Base-by-base conservation (phyloP, 2,113 vertebrate genomes). In the Neogobius melanostomus region DNA sequence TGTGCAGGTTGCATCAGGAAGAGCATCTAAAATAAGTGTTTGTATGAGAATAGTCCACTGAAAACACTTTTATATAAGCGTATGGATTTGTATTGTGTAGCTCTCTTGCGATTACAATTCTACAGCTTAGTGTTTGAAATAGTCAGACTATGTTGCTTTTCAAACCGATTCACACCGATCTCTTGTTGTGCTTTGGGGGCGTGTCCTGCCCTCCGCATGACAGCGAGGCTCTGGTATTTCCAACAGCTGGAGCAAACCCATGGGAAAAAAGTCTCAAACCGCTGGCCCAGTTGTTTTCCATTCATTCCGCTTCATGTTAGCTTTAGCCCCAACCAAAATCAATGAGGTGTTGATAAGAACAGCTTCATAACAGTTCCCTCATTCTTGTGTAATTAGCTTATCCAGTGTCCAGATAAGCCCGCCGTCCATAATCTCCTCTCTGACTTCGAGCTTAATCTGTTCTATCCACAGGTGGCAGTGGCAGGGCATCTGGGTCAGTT, bases 381-480 rank as follows among this genome's bases (percentile, higher is more conserved):
- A 16, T 66, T 62, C 45, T 64, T 53, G 68, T 53, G 8, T 66
- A 66, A 79, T 45, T 69, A 9, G 66, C 63, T 59, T 60, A 64
- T 42, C 66, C 53, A 71, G 21, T 42, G 65, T 60, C 64, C 50
- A 15, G 61, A 52, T 80, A 56, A 80, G 72, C 61, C 10, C 5
- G 1, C 82, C 67, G 69, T 28, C 69, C 62, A 70, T 82, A 75
- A 73, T 75, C 69, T 65, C 67, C 56, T 36, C 70, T 69, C 63
- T 79, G 75, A 69, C 68, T 90, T 91, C 90, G 91, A 79, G 80
- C 47, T 79, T 91, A 84, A 90, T 92, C 86, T 90, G 69, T 89
- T 64, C 63, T 69, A 51, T 82, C 14, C 57, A 87, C 70, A 88
- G 82, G 85, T 90, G 79, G 70, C 70, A 79, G 72, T 90, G 79